Evolutionary conservation across 2,113 vertebrate genomes (phyloP), one percentile per base, ranked within the genome.

Genomic region (Apteryx mantelli): DNA sequence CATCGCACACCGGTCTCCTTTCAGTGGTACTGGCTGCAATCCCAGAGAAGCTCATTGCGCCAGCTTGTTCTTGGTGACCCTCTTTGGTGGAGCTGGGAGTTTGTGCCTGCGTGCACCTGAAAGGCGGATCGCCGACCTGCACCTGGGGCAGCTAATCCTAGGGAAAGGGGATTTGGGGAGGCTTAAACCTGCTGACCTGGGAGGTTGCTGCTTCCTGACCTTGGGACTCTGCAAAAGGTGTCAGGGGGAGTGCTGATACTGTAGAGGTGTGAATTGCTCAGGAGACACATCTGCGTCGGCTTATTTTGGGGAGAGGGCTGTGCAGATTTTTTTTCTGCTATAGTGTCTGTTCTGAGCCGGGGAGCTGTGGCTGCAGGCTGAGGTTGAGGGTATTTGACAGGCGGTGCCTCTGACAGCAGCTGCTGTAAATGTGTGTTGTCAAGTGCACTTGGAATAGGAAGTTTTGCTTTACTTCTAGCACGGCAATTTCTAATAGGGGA

Each of bases 1-100:
- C 42, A 25, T n/a, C 16, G 28, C 30, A 3, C 46, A 7, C 28
- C 0, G 2, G 40, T 46, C 2, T 2, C 64, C 40, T 50, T 46
- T 40, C n/a, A 53, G 60, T 8, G 11, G 53, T 22, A 16, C 26
- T 48, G 13, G 28, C 19, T 55, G 38, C 48, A 24, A 5, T 32
- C 30, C 19, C 40, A 52, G n/a, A 71, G 74, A 36, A 42, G 25
- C 40, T 15, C 20, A 17, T 55, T 32, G 14, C 32, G 12, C 64
- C 50, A 50, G 56, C 48, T 12, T 22, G 18, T 46, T 56, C 28
- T 7, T 28, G n/a, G 36, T 53, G 30, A 0, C 24, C 25, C 32
- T 26, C 50, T 56, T 24, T 38, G 25, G 36, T 13, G 42, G 13
- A 4, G 42, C 34, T 9, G 11, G 15, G 55, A 26, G 42, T 52